Evolutionary conservation across 2,888 invertebrate species (phyloP).

Genomic region (Cyrtodaria siliqua): DNA sequence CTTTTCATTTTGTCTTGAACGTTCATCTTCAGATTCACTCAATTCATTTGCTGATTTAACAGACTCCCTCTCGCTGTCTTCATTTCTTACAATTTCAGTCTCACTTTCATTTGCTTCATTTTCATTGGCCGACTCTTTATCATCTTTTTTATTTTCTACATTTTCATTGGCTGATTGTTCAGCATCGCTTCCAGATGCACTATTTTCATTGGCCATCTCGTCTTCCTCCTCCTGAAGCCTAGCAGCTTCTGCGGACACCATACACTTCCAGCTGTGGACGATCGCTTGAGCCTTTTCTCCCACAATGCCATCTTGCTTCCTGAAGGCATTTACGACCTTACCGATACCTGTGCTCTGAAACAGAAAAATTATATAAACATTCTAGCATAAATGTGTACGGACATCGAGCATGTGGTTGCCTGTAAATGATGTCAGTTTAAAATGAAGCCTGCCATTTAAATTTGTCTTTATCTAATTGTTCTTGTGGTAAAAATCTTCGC

Average conservation of each 20-base stretch:
- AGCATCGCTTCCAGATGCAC: slow-evolving; percentile 34
- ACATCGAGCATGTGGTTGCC: no score
- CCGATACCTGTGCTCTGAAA: slow-evolving; percentile 94
- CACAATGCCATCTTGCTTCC: slow-evolving; percentile 92
- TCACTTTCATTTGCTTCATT: slow-evolving; percentile 6
- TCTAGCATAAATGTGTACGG: no score
- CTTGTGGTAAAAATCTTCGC: no score
- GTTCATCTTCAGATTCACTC: slow-evolving; percentile 23
- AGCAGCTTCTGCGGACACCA: slow-evolving; percentile 90
- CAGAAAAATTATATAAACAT: no score
- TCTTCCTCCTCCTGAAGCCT: slow-evolving; percentile 45
- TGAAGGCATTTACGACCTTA: slow-evolving; percentile 94
- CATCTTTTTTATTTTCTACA: slow-evolving; percentile 16
- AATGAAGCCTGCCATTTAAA: no score
- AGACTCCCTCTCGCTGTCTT: neutral
- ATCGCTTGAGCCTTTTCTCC: slow-evolving; percentile 93
- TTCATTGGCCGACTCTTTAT: slow-evolving; percentile 18
- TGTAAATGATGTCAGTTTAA: no score
- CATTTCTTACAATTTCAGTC: neutral
- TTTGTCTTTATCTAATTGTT: no score
- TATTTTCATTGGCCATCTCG: slow-evolving; percentile 20
- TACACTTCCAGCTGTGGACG: slow-evolving; percentile 95
- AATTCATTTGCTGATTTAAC: no score
- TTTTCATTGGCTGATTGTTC: slow-evolving; percentile 24
- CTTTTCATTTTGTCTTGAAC: slow-evolving; percentile 6